Percentiles rank a stretch among this genome's conserved stretches.
Conservation (phyloP, 2,113 vertebrate species). For the Laterallus jamaicensis region DNA sequence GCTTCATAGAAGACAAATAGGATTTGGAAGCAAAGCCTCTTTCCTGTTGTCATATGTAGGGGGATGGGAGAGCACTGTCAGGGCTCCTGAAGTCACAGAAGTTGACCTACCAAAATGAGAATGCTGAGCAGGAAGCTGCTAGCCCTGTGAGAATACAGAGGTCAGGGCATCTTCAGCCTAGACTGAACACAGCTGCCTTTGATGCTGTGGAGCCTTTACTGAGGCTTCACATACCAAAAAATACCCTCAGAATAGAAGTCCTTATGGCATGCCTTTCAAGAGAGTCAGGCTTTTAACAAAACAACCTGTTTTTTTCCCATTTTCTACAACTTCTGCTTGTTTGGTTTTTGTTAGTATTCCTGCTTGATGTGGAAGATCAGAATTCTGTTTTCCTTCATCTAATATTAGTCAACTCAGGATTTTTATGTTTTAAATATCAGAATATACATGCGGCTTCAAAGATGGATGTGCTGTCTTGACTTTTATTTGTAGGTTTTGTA, state of each 20-base stretch:
- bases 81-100: neutral
- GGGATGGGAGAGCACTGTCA: neutral
- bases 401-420: neutral
- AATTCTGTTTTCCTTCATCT: neutral
- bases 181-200: neutral
- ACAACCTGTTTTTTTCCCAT: neutral
- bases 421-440: neutral
- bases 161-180: neutral
- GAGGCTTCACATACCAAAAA: neutral
- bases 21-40: neutral
- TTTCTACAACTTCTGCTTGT: neutral
- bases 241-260: neutral
- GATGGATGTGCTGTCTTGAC: neutral
- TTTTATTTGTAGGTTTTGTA: neutral
- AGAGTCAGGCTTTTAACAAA: neutral
- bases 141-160: neutral
- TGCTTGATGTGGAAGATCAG: neutral
- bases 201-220: neutral
- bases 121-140: neutral
- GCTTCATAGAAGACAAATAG: neutral
- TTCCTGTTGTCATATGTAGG: rapidly evolving
- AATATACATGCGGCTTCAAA: neutral
- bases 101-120: neutral
- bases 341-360: neutral
- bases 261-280: neutral